phyloP scores from a whole-genome alignment of 2,888 invertebrate species.

The Apodemia zela region DNA sequence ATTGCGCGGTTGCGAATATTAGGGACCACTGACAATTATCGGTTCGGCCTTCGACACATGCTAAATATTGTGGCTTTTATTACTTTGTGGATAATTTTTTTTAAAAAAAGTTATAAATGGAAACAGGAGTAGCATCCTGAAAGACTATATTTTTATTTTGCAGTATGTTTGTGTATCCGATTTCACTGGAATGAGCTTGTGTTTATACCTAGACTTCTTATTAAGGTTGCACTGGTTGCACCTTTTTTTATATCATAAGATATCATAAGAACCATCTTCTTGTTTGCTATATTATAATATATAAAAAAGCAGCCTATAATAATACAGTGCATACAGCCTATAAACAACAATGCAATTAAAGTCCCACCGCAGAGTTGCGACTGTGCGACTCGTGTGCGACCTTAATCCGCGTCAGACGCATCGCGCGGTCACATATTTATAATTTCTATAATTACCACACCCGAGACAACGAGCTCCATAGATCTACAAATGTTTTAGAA shows the following conservation, averaged over 20 bases:
- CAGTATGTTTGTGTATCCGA: too few species aligned
- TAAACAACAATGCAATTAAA: background rate
- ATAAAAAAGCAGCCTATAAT: background rate
- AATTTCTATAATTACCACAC: slow-evolving; percentile 74
- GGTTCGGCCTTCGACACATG: slow-evolving; percentile 7
- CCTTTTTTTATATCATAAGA: too few species aligned
- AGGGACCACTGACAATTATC: slow-evolving; percentile 35
- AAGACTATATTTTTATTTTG: too few species aligned
- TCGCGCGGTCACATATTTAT: slow-evolving; percentile 74
- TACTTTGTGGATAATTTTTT: background rate
- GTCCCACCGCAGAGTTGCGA: background rate
- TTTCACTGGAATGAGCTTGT: too few species aligned
- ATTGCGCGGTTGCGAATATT: slow-evolving; percentile 30
- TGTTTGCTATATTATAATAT: too few species aligned
- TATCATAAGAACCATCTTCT: too few species aligned
- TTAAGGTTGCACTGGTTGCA: too few species aligned
- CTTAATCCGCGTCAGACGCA: slow-evolving; percentile 45
- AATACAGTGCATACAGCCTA: background rate
- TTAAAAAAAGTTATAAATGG: too few species aligned
- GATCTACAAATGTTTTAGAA: slow-evolving; percentile 20
- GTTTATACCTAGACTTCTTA: too few species aligned
- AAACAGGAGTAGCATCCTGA: background rate
- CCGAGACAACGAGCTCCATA: slow-evolving; percentile 48
- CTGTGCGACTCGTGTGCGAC: slow-evolving; percentile 22
- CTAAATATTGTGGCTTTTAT: slow-evolving; percentile 9